Evolutionary conservation across 2,113 vertebrate genomes (phyloP), one percentile per base, ranked within the genome.

Genomic region (Clarias magur): DNA sequence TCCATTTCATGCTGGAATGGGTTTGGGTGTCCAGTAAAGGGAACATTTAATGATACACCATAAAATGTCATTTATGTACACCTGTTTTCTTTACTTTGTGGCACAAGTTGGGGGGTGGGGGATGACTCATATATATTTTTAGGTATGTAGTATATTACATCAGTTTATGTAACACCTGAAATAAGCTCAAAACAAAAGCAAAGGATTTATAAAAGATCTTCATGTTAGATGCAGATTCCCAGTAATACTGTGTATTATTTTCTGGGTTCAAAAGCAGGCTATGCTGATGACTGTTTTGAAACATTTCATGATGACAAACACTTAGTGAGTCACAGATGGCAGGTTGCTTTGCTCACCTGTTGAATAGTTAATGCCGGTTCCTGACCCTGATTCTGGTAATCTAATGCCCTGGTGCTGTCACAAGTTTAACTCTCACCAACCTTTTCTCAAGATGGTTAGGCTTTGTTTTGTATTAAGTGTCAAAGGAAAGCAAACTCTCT

Each of bases 321-420:
- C 84, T 12, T 25, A 67, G 67, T 79, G 21, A 15, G 87, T 90
- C 91, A 89, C 93, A 93, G 90, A 88, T 92, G 92, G 84, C 80
- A 72, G 89, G 87, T 89, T 82, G 85, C 65, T 38, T 34, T 3
- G 72, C 25, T 81, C 83, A 89, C 91, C 90, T 93, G 91, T 84
- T 94, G 84, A 94, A 95, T 95, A 91, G 85, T 94, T 95, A 89
- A 95, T 95, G 91, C 88, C 48, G 80, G 73, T 81, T 88, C 75
- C 54, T 75, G 63, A 87, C 48, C 60, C 87, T 85, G 90, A 89
- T 87, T 90, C 87, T 86, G 82, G 92, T 91, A 94, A 94, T 91
- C 84, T 1, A 84, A 95, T n/a, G 75, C 91, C 84, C 21, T 16
- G 48, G 25, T 30, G 83, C 80, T 86, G 88, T 93, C 92, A 92